These are phyloP conservation scores for Gadopsis marmoratus DNA, from an alignment of 2,797 vertebrate species.

Conservation along the genomic window DNA sequence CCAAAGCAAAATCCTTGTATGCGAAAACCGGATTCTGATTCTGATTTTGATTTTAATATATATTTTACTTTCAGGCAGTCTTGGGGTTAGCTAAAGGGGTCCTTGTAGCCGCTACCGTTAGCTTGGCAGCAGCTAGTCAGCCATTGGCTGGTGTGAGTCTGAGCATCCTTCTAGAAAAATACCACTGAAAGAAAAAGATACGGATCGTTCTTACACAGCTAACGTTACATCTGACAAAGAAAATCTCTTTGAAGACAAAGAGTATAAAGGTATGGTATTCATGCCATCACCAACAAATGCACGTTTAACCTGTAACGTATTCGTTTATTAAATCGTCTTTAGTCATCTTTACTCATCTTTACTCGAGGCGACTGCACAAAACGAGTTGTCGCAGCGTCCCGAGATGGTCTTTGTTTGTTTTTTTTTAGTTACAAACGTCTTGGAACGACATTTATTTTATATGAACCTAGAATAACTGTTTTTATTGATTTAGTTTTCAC, in stretches of 20 bases:
- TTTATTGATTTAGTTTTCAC: not conserved
- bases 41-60: too few species aligned
- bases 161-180: constrained; percentile 78
- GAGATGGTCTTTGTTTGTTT: constrained; percentile 40
- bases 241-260: constrained; percentile 83
- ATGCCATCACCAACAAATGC: not conserved
- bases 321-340: constrained; percentile 46
- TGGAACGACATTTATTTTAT: not conserved
- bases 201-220: constrained; percentile 44
- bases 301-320: constrained; percentile 15
- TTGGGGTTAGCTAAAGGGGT: constrained; percentile 50
- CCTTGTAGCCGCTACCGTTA: constrained; percentile 72
- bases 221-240: constrained; percentile 37
- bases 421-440: constrained; percentile 16
- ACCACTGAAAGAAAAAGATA: constrained; percentile 58
- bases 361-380: constrained; percentile 41
- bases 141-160: constrained; percentile 56
- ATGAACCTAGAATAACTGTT: not conserved
- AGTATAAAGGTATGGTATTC: constrained; percentile 81
- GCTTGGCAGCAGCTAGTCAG: constrained; percentile 60
- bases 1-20: too few species aligned
- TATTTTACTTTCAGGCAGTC: constrained; percentile 59
- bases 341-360: constrained; percentile 46
- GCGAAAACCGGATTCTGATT: too few species aligned
- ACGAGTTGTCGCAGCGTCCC: constrained; percentile 48